These are phyloP conservation scores for Pantherophis vulpinus DNA, from an alignment of 2,797 vertebrate genomes.

Conservation along the genomic window DNA sequence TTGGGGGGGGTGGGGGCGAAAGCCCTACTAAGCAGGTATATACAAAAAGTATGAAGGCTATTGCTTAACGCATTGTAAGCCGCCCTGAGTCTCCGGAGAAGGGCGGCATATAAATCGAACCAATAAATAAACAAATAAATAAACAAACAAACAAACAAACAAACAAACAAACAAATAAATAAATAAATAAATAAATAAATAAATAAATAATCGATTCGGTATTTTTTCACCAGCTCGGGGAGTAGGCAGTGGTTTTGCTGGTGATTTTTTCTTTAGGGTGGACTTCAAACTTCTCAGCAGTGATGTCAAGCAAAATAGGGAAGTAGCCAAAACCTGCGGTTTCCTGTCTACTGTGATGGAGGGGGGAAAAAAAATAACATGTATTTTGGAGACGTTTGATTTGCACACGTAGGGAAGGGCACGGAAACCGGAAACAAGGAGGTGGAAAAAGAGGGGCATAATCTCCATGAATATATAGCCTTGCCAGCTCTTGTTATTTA, in stretches of 20 bases:
- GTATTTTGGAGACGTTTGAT: fast-evolving
- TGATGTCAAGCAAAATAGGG: not conserved
- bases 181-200: too few relatives aligned
- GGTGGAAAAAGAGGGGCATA: too few relatives aligned
- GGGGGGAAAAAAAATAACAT: not conserved
- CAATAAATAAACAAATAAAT: too few relatives aligned
- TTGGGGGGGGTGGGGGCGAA: too few relatives aligned
- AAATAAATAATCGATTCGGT: not conserved
- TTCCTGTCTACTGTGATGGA: not conserved
- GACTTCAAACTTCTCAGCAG: not conserved
- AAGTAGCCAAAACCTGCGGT: not conserved
- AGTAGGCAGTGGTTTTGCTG: not conserved
- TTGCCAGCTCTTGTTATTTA: not conserved
- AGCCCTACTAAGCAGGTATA: too few relatives aligned
- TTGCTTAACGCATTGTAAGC: too few relatives aligned
- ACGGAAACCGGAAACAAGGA: not conserved
- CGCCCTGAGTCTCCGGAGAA: too few relatives aligned
- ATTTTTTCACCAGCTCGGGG: not conserved
- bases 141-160: too few relatives aligned
- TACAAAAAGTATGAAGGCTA: too few relatives aligned
- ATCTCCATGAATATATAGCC: not conserved
- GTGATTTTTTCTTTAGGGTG: not conserved
- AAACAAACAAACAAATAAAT: too few relatives aligned
- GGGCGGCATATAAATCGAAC: too few relatives aligned
- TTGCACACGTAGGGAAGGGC: not conserved